phyloP scores from a whole-genome alignment of 2,888 invertebrate species.

The Drosophila gaucha region DNA sequence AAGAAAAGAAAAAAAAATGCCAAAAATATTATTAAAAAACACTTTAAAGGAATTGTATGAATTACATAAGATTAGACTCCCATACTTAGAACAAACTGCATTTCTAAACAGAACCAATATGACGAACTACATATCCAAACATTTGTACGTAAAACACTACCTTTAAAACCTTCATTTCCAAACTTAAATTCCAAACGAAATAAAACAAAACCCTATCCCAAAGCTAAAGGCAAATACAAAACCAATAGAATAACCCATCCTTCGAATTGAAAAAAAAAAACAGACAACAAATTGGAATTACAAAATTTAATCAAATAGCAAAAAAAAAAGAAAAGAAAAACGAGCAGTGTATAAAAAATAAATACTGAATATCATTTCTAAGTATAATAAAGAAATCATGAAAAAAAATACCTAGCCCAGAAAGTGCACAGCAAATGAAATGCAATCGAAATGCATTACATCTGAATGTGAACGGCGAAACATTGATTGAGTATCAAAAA shows the following conservation, averaged over 20 bases:
- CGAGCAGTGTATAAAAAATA: slow-evolving; percentile 22
- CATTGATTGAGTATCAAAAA: slow-evolving; percentile 51
- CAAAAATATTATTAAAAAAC: background rate
- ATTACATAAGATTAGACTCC: slow-evolving; percentile 32
- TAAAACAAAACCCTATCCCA: slow-evolving; percentile 41
- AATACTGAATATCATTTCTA: slow-evolving; percentile 15
- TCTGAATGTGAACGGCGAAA: slow-evolving; percentile 49
- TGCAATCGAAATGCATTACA: slow-evolving; percentile 57
- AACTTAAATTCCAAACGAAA: slow-evolving; percentile 29
- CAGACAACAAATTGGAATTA: slow-evolving; percentile 60
- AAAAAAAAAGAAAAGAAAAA: slow-evolving; percentile 11
- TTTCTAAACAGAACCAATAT: slow-evolving; percentile 54
- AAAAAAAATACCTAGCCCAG: slow-evolving; percentile 59
- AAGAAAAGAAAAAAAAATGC: background rate
- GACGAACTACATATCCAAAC: slow-evolving; percentile 56
- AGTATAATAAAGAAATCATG: slow-evolving; percentile 15
- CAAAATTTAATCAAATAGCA: slow-evolving; percentile 42
- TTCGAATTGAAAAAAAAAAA: slow-evolving; percentile 24
- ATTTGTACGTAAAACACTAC: slow-evolving; percentile 49
- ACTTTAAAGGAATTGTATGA: slow-evolving; percentile 48
- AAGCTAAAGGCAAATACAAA: slow-evolving; percentile 71
- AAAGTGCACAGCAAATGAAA: slow-evolving; percentile 65
- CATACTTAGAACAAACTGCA: slow-evolving; percentile 33
- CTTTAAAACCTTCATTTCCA: slow-evolving; percentile 27
- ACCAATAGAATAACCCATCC: slow-evolving; percentile 83